phyloP scores from a whole-genome alignment of 1,140 invertebrate genomes.

The Colletes gigas region DNA sequence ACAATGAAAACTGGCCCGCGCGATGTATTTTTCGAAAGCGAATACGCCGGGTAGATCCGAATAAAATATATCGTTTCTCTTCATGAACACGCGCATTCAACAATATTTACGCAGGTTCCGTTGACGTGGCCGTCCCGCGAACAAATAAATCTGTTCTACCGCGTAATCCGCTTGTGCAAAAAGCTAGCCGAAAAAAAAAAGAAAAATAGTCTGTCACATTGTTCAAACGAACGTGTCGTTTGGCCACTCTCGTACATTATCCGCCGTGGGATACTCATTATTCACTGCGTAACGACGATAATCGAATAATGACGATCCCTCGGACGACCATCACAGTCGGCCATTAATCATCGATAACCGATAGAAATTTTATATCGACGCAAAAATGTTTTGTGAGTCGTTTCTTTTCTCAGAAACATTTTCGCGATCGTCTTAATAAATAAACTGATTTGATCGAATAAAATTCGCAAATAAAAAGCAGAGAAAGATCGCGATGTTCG shows the following conservation, averaged over 20 bases:
- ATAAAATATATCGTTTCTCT: slow-evolving; percentile 12
- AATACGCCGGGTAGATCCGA: background rate
- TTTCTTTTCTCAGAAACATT: too few relatives aligned
- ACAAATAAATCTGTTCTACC: slow-evolving; percentile 17
- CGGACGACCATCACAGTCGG: too few relatives aligned
- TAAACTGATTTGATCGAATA: too few relatives aligned
- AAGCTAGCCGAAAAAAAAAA: background rate
- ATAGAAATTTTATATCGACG: too few relatives aligned
- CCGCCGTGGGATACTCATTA: too few relatives aligned
- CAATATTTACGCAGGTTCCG: slow-evolving; percentile 4
- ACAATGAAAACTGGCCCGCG: background rate
- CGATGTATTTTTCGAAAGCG: background rate
- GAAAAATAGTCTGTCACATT: background rate
- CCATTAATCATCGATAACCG: too few relatives aligned
- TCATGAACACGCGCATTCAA: slow-evolving; percentile 4
- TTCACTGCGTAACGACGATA: background rate
- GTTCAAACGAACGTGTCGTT: background rate
- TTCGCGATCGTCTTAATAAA: too few relatives aligned
- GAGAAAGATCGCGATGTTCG: background rate
- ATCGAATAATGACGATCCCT: background rate
- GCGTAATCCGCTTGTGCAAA: slow-evolving; percentile 3
- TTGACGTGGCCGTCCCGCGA: background rate
- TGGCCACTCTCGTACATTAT: background rate
- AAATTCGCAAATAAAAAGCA: background rate
- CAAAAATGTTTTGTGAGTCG: too few relatives aligned